Base-by-base conservation (phyloP, 2,888 invertebrate genomes). In the Andrena flavipes region DNA sequence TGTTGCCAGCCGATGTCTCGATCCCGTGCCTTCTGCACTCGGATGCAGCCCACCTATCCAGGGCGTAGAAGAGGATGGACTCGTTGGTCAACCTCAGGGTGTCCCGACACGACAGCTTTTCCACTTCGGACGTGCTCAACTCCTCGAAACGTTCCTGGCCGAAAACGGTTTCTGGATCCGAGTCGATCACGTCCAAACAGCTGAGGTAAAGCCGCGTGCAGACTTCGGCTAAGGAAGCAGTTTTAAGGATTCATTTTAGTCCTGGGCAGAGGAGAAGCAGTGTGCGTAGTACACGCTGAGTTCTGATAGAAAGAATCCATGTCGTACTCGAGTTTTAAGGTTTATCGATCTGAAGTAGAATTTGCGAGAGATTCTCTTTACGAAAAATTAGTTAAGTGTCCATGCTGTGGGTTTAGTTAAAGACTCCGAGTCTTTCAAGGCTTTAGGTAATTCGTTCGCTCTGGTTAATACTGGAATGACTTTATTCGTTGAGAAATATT, bases 31-130 rank as follows among this genome's bases (percentile, higher is more conserved):
- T 92, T 80, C 95, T 94, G 89, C 96, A 96, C 87, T 96, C 95
- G 16, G 95, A 94, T 30, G 94, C 94, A 2, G 95, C 95, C 96
- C 96, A 96, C 80, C 95, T 95, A 63, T 96, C 95, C 77, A 97
- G 92, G 10, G 96, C 96, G 73, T 95, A 94, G 76, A 96, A 96
- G 42, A 97, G 93, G 10, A 95, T 91, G 13, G 95, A 92, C 92
- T 97, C 97, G 82, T 95, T 95, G 0, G 95, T 94, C 7, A 97
- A 95, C 80, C 95, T 95, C 63, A 98, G 93, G 3, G 96, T 96
- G 85, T 97, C 96, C 6, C 97, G 95, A 70, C 95, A 95, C 0
- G 97, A 95, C 69, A 98, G 96, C 49, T 95, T 94, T 3, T 95
- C 94, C 35, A 97, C 94, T 86, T 97, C 96, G 54, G 95, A 95